Conservation (phyloP, 2,797 vertebrate species). For the Lutjanus campechanus region DNA sequence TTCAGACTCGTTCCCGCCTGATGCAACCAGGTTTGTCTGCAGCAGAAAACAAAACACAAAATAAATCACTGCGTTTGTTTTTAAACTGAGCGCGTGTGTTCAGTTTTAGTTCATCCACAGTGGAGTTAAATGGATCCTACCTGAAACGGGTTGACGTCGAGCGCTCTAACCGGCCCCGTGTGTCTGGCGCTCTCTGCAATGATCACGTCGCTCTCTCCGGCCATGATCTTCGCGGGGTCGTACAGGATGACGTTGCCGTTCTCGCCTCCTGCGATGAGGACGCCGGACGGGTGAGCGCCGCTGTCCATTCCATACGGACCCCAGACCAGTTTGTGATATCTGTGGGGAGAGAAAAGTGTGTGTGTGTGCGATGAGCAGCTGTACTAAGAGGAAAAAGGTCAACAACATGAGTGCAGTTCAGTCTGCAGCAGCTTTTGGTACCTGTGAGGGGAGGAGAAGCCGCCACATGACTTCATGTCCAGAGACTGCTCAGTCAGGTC, state of each 20-base stretch:
- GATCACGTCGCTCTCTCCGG: conserved; percentile 89
- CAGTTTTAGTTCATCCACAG: fast-evolving
- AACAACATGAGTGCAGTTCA: no score
- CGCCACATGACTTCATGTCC: conserved; percentile 95
- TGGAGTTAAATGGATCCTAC: conserved; percentile 72
- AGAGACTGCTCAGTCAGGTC: conserved; percentile 92
- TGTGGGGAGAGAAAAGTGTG: conserved; percentile 55
- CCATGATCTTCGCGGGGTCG: conserved; percentile 92
- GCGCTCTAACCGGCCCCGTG: conserved; percentile 93
- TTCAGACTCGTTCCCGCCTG: conserved; percentile 98
- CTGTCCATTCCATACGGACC: conserved; percentile 87
- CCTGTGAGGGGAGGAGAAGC: conserved; percentile 93
- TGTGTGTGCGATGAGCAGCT: neutral
- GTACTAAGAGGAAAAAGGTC: neutral
- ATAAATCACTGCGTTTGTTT: neutral
- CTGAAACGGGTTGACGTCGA: conserved; percentile 96
- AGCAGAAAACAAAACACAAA: neutral
- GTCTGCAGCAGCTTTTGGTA: conserved; percentile 51
- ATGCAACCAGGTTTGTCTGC: conserved; percentile 95
- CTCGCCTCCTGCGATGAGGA: conserved; percentile 95
- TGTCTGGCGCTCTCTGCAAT: conserved; percentile 94
- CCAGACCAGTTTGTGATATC: conserved; percentile 98
- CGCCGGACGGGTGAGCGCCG: conserved; percentile 85
- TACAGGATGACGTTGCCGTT: conserved; percentile 96
- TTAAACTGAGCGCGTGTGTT: neutral